phyloP scores from a whole-genome alignment of 2,888 invertebrate genomes.

The Norana najaformis region DNA sequence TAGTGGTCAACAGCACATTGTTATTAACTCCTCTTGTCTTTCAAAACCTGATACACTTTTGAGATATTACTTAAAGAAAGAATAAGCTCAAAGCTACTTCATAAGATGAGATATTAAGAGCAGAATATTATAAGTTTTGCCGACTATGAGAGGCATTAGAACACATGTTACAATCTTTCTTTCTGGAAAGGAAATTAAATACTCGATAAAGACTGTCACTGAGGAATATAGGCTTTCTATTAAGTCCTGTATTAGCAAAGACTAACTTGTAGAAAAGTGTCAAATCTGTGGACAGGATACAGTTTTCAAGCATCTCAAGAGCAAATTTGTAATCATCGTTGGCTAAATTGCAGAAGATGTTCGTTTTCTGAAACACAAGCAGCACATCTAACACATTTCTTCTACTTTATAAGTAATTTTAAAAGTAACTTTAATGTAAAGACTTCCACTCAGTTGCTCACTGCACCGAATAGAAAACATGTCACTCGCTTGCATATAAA shows the following conservation, averaged over 20 bases:
- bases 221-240: too few species aligned
- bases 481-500: neutral
- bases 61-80: too few species aligned
- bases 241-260: too few species aligned
- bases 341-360: neutral
- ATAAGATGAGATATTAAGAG: neutral
- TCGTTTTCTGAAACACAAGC: slow-evolving; percentile 10
- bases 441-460: too few species aligned
- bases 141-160: too few species aligned
- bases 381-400: neutral
- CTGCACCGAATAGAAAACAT: neutral
- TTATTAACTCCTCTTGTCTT: neutral
- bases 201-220: too few species aligned
- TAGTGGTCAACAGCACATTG: neutral
- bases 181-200: too few species aligned
- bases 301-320: slow-evolving; percentile 14
- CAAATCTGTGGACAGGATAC: slow-evolving; percentile 14
- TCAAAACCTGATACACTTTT: neutral
- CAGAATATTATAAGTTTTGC: neutral
- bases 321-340: slow-evolving; percentile 15
- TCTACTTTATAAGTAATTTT: neutral
- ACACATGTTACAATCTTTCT: too few species aligned
- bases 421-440: neutral
- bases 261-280: neutral
- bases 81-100: too few species aligned